These are phyloP conservation scores for Lysiphlebus fabarum DNA, from an alignment of 1,140 invertebrate species.

Conservation along the genomic window DNA sequence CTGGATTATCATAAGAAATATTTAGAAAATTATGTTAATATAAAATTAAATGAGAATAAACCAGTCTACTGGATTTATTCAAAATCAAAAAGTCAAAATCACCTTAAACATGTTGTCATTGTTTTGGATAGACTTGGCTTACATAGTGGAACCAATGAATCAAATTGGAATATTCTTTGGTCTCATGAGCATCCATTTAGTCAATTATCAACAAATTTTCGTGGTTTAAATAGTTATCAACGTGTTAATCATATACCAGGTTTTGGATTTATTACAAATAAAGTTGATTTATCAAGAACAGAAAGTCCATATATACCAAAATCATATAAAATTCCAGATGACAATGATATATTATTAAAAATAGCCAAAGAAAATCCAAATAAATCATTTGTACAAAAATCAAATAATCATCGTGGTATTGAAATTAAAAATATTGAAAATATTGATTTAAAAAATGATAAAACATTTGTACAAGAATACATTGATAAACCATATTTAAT, in stretches of 20 bases:
- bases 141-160: slow-evolving; percentile 58
- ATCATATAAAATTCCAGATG: slow-evolving; percentile 83
- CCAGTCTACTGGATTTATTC: slow-evolving; percentile 58
- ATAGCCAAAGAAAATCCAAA: slow-evolving; percentile 69
- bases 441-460: slow-evolving; percentile 69
- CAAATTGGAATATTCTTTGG: slow-evolving; percentile 87
- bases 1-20: too few species aligned
- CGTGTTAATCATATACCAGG: slow-evolving; percentile 94
- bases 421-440: slow-evolving; percentile 68
- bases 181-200: slow-evolving; percentile 90
- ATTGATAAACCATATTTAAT: slow-evolving; percentile 77
- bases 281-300: slow-evolving; percentile 84
- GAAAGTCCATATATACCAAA: slow-evolving; percentile 69
- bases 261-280: slow-evolving; percentile 91
- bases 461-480: slow-evolving; percentile 90
- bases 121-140: slow-evolving; percentile 74
- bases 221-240: slow-evolving; percentile 66
- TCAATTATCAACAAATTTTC: slow-evolving; percentile 54
- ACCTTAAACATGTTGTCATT: slow-evolving; percentile 75
- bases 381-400: slow-evolving; percentile 85
- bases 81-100: slow-evolving; percentile 59
- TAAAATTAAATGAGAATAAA: slow-evolving; percentile 28
- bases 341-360: slow-evolving; percentile 69
- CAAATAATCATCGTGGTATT: slow-evolving; percentile 88
- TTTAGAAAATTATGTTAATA: too few species aligned